Evolutionary conservation across 2,888 invertebrate genomes (phyloP), one percentile per base, ranked within the genome.

Genomic region (Schizotus pectinicornis): DNA sequence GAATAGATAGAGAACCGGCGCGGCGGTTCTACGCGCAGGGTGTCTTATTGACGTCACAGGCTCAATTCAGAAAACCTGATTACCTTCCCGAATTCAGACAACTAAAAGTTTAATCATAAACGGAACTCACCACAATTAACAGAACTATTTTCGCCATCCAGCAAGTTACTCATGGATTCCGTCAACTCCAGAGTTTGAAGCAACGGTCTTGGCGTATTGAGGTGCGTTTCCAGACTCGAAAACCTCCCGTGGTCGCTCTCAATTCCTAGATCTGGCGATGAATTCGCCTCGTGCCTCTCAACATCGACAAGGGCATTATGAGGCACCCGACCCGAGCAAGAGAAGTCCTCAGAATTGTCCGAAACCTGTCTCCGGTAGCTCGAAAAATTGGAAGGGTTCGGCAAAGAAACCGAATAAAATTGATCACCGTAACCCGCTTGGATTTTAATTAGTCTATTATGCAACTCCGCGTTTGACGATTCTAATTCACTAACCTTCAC

Each of bases 231-330:
- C 68, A 88, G 73, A 76, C 88, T 84, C 59, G 88, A 84, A 49
- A 87, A 80, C 59, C 88, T 80, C 67, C 83, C 85, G 35, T 84
- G 85, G 75, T 94, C 94, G 71, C 93, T 94, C 75, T 94, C 94
- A 62, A 94, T 94, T n/a, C 94, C 94, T 71, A 93, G 85, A 79
- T 94, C 94, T 0, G 94, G 94, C 0, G 94, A 94, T 0, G 89
- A 82, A 67, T 82, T 85, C 7, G 81, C 80, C 6, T 80, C 76
- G 3, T 70, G 65, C 11, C 80, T 63, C 33, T 78, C 79, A 6
- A 68, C 57, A 22, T 78, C 78, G 0, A 63, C 54, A 22, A 22
- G 22, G 5, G 22, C 3, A 22, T 22, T 22, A 22, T 22, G 22
- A 5, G 22, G 22, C 2, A 22, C 5, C 22, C 22, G 2, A 22